Percentiles rank a stretch among this genome's conserved stretches.
Evolutionary conservation across 2,797 vertebrate species (phyloP).

Genomic region (Acanthurus lineatus): DNA sequence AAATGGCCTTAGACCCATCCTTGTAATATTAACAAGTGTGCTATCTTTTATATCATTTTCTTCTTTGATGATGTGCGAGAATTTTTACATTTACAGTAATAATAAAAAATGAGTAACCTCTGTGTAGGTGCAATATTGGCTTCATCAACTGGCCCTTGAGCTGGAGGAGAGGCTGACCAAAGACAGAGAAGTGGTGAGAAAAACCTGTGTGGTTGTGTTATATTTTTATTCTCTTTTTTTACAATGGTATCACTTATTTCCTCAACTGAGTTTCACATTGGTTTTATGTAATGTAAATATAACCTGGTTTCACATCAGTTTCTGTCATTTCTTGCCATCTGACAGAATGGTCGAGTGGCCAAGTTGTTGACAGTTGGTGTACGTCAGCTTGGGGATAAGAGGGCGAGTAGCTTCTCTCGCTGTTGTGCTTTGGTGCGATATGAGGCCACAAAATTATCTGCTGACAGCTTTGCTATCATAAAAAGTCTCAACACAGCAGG

Average conservation of each 20-base stretch:
- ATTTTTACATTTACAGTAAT: neutral
- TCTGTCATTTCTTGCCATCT: neutral
- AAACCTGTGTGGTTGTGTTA: neutral
- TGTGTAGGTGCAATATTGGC: constrained; percentile 93
- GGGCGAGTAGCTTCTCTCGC: constrained; percentile 87
- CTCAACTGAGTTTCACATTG: neutral
- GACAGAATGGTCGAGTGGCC: constrained; percentile 92
- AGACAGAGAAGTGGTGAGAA: constrained; percentile 91
- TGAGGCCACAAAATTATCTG: constrained; percentile 90
- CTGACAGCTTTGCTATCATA: constrained; percentile 90
- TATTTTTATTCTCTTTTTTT: neutral
- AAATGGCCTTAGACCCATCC: neutral
- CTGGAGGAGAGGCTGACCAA: constrained; percentile 94
- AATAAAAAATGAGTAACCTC: neutral
- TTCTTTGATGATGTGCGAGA: neutral
- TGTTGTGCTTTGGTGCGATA: constrained; percentile 91
- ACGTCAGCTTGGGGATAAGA: constrained; percentile 87
- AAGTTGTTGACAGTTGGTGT: constrained; percentile 90
- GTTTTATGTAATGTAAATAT: neutral
- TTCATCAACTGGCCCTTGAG: constrained; percentile 94
- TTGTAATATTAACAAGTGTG: neutral
- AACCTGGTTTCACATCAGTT: neutral
- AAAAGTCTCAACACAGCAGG: constrained; percentile 92
- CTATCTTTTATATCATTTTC: rapidly evolving
- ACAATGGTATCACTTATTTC: neutral